phyloP scores from a whole-genome alignment of 2,797 vertebrate genomes.

The Poeciliopsis turneri region DNA sequence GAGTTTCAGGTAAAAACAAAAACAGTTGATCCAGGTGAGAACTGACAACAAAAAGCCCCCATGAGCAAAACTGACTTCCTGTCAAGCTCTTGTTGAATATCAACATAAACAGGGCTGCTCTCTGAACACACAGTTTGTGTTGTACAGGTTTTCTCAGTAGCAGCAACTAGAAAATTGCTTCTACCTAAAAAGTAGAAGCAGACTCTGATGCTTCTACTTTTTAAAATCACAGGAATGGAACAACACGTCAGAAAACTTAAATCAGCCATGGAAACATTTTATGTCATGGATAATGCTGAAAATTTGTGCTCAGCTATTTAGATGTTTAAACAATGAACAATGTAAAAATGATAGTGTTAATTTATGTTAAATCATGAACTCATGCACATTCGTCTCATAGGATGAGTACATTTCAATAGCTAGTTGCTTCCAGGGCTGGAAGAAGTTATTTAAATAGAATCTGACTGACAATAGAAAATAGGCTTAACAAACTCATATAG shows the following conservation, averaged over 20 bases:
- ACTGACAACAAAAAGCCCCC: background rate
- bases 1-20: constrained; percentile 1
- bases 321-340: background rate
- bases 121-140: background rate
- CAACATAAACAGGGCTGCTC: background rate
- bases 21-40: background rate
- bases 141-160: background rate
- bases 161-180: background rate
- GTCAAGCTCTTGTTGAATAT: background rate
- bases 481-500: too few species aligned
- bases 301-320: background rate
- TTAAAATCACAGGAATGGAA: background rate
- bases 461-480: too few species aligned
- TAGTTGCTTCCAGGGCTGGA: too few species aligned
- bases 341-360: background rate
- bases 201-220: background rate
- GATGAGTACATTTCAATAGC: background rate
- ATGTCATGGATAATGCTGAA: background rate
- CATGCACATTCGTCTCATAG: background rate
- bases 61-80: background rate
- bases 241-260: background rate
- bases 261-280: background rate
- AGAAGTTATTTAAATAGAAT: too few species aligned
- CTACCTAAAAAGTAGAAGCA: too few species aligned
- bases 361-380: background rate